Percentiles rank a stretch among this genome's conserved stretches.
phyloP scores from a whole-genome alignment of 2,888 invertebrate genomes.

The Cylindroiulus punctatus region DNA sequence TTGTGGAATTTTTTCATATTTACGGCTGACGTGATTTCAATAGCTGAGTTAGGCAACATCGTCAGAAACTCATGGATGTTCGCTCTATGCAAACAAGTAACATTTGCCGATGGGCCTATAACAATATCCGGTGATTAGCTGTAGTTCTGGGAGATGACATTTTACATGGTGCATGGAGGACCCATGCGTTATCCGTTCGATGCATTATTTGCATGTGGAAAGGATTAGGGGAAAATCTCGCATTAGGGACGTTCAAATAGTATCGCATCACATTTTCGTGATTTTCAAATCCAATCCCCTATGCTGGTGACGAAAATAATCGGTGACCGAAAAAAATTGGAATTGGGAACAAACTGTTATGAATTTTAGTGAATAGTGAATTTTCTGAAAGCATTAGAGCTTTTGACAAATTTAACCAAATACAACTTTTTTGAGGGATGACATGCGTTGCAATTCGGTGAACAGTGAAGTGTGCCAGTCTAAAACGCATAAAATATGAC shows the following conservation, averaged over 20 bases:
- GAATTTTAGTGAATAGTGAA: too few relatives aligned
- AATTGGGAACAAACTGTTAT: too few relatives aligned
- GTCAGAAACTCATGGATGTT: neutral
- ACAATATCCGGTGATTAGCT: conserved; percentile 46
- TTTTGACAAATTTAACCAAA: too few relatives aligned
- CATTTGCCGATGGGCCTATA: neutral
- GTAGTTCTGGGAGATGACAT: neutral
- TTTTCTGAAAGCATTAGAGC: too few relatives aligned
- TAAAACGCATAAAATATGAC: neutral
- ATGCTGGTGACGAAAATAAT: too few relatives aligned
- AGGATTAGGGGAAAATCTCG: neutral
- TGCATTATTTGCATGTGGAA: neutral
- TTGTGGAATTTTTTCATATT: neutral
- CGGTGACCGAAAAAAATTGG: too few relatives aligned
- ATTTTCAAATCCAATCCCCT: neutral
- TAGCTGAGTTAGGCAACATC: neutral
- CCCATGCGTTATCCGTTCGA: neutral
- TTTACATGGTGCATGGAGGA: neutral
- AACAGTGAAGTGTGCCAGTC: neutral
- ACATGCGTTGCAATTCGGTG: too few relatives aligned
- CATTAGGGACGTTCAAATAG: too few relatives aligned
- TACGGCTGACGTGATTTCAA: conserved; percentile 36
- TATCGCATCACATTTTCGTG: too few relatives aligned
- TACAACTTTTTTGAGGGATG: too few relatives aligned
- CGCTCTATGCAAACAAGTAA: conserved; percentile 28